Percentiles rank a stretch among this genome's conserved stretches.
Evolutionary conservation across 2,113 vertebrate species (phyloP).

Genomic region (Prunella fulvescens): DNA sequence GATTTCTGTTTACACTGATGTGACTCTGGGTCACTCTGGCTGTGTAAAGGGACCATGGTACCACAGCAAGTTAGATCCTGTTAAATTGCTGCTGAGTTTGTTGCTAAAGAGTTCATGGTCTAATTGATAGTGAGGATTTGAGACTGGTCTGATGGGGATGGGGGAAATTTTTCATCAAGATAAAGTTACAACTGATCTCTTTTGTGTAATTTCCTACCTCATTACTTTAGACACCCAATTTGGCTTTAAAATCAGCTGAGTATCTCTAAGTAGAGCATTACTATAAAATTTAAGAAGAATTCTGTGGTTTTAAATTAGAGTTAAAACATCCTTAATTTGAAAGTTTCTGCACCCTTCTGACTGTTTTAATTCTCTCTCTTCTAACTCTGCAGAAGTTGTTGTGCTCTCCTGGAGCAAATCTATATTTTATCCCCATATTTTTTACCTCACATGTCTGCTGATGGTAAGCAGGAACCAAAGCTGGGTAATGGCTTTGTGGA

Average conservation of each 20-base stretch:
- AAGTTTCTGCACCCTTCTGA: neutral
- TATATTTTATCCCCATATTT: neutral
- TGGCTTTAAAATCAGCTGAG: neutral
- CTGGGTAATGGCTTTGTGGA: neutral
- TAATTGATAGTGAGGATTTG: neutral
- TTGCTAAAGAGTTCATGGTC: neutral
- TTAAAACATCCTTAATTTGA: neutral
- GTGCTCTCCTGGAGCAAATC: neutral
- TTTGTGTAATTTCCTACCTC: neutral
- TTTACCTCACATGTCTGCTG: neutral
- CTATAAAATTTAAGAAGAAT: neutral
- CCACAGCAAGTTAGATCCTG: neutral
- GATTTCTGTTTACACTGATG: neutral
- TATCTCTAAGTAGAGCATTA: neutral
- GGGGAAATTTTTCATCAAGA: neutral
- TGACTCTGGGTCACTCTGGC: neutral
- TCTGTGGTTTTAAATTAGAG: neutral
- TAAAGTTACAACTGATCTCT: neutral
- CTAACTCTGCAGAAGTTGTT: neutral
- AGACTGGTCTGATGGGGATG: neutral
- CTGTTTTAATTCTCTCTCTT: neutral
- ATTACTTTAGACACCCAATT: neutral
- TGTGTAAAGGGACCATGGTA: neutral
- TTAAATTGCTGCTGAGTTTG: neutral
- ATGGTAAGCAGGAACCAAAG: neutral